Evolutionary conservation across 2,888 invertebrate genomes (phyloP).

Genomic region (Limnephilus rhombicus): DNA sequence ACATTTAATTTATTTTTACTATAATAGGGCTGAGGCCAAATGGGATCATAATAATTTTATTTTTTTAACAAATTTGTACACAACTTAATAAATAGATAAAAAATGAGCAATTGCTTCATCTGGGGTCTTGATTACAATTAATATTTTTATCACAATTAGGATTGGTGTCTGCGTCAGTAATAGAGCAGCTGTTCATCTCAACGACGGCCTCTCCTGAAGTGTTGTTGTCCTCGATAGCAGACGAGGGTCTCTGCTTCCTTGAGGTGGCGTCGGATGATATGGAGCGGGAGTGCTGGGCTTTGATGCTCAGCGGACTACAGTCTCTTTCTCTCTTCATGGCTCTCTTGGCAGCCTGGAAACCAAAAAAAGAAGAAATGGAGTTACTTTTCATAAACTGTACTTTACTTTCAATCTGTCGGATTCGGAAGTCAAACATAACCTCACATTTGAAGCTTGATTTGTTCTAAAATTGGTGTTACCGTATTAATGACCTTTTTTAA

Average conservation of each 20-base stretch:
- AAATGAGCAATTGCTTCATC: background rate
- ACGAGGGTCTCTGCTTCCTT: background rate
- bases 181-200: slow-evolving; percentile 22
- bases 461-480: no score
- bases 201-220: background rate
- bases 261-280: slow-evolving; percentile 31
- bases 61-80: background rate
- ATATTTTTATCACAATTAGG: background rate
- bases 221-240: background rate
- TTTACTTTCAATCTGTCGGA: no score
- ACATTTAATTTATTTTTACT: background rate
- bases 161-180: background rate
- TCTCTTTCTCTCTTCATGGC: slow-evolving; percentile 64
- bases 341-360: slow-evolving; percentile 70
- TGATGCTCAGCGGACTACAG: slow-evolving; percentile 41
- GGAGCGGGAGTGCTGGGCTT: slow-evolving; percentile 21
- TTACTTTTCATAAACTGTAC: no score
- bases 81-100: background rate
- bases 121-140: background rate
- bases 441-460: no score
- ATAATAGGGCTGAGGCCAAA: background rate
- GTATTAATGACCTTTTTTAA: no score
- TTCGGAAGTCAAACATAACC: no score
- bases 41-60: background rate
- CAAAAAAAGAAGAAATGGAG: background rate